Percentiles rank a stretch among this genome's conserved stretches.
Conservation (phyloP, 2,113 vertebrate species). For the Petaurus breviceps region DNA sequence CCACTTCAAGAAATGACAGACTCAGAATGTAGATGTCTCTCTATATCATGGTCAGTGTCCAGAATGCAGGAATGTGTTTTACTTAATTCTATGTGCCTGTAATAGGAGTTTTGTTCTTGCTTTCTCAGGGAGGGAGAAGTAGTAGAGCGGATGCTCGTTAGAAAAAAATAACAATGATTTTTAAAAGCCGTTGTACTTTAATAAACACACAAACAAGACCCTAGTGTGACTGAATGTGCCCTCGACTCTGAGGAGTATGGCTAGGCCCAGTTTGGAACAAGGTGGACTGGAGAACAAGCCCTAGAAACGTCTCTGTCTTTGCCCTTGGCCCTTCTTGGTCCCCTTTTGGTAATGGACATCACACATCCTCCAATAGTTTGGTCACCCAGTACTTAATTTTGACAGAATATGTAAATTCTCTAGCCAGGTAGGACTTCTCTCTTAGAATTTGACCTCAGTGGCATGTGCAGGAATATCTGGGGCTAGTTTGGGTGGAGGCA, state of each 20-base stretch:
- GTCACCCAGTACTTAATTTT: not conserved
- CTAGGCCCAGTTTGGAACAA: not conserved
- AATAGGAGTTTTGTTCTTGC: not conserved
- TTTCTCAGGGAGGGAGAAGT: not conserved
- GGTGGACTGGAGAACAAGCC: not conserved
- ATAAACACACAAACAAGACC: not conserved
- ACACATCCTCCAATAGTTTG: not conserved
- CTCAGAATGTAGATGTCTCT: not conserved
- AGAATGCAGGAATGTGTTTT: not conserved
- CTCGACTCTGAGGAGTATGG: not conserved
- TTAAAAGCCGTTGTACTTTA: conserved; percentile 31
- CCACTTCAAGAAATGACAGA: not conserved
- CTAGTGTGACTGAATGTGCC: not conserved
- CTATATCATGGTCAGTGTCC: not conserved
- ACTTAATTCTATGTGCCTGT: not conserved
- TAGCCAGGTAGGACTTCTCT: not conserved
- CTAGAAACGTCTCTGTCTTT: not conserved
- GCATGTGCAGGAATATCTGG: not conserved
- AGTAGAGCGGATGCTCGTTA: not conserved
- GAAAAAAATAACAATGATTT: not conserved
- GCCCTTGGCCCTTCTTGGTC: not conserved
- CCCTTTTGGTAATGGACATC: not conserved
- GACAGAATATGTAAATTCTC: not conserved
- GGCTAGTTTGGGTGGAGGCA: not conserved
- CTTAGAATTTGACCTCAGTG: not conserved